phyloP scores from a whole-genome alignment of 2,888 invertebrate species.

The Cactoblastis cactorum region DNA sequence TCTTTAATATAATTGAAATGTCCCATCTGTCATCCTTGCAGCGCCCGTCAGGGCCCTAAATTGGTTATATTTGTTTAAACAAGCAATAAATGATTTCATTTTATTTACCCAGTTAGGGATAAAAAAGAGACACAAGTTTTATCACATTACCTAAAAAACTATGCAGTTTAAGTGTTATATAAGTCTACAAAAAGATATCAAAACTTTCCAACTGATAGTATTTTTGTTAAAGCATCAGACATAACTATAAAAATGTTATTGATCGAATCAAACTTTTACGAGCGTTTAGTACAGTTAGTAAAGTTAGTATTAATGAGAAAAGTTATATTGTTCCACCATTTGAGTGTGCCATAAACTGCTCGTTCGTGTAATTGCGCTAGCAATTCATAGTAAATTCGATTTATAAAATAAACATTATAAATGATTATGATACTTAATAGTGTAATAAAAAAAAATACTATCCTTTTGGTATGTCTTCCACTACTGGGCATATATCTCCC shows the following conservation, averaged over 20 bases:
- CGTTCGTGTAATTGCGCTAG: background rate
- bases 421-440: too few species aligned
- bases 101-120: background rate
- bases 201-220: background rate
- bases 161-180: background rate
- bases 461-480: too few species aligned
- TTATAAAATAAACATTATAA: too few species aligned
- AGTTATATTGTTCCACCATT: constrained; percentile 2
- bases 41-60: too few species aligned
- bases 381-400: background rate
- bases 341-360: background rate
- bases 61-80: too few species aligned
- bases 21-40: too few species aligned
- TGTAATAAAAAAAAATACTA: too few species aligned
- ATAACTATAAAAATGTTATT: background rate
- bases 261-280: background rate
- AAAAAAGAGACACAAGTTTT: too few species aligned
- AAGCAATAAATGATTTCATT: too few species aligned
- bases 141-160: too few species aligned
- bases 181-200: background rate
- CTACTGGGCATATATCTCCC: too few species aligned
- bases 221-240: background rate
- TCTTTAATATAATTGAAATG: too few species aligned
- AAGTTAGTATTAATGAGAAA: constrained; percentile 3
- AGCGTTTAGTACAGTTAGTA: constrained; percentile 1